Evolutionary conservation across 2,797 vertebrate genomes (phyloP).

Genomic region (Tamandua tetradactyla): DNA sequence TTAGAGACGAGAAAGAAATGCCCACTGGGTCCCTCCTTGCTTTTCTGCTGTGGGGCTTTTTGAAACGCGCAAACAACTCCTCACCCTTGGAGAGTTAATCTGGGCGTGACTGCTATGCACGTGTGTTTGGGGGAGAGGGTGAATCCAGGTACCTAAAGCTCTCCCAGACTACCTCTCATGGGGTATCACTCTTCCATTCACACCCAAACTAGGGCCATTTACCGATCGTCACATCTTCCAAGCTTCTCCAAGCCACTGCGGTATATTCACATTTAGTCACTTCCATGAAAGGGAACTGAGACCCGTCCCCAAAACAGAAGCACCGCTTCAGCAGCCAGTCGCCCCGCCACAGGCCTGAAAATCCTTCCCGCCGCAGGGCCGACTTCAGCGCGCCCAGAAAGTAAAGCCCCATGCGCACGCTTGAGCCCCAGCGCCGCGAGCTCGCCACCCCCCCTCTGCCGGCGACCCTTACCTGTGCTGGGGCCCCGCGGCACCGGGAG

Average conservation of each 20-base stretch:
- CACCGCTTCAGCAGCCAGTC: background rate
- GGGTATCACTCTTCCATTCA: background rate
- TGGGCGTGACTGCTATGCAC: background rate
- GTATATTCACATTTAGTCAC: background rate
- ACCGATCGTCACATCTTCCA: background rate
- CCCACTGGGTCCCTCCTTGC: background rate
- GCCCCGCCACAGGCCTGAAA: background rate
- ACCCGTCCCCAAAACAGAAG: background rate
- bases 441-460: rapidly evolving
- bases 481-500: constrained; percentile 92
- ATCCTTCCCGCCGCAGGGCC: background rate
- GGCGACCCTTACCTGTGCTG: constrained; percentile 90
- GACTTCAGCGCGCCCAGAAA: background rate
- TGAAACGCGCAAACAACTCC: background rate
- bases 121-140: background rate
- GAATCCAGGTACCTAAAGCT: background rate
- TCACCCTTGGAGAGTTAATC: background rate
- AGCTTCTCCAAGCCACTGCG: background rate
- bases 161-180: background rate
- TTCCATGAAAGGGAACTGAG: background rate
- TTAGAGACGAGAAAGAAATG: rapidly evolving
- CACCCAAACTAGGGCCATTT: background rate
- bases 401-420: background rate
- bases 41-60: background rate
- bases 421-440: rapidly evolving